A percentile compares a stretch with the other conserved stretches of the same genome.
Conservation (phyloP, 1,140 invertebrate genomes). For the Dryas iulia region DNA sequence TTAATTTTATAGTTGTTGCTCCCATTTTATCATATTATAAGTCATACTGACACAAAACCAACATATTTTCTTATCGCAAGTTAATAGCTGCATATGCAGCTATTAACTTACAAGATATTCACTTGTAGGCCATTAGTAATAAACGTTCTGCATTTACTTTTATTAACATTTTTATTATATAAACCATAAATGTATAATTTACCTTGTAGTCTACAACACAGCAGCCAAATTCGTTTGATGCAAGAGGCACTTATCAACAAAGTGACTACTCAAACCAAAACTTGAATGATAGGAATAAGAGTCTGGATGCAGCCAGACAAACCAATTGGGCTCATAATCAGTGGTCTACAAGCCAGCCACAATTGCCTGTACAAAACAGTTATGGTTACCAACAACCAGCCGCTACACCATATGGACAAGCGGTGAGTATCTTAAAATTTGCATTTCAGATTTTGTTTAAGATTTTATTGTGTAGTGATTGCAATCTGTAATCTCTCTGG, state of each 20-base stretch:
- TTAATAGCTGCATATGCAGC: too few relatives aligned
- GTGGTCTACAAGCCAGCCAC: constrained; percentile 12
- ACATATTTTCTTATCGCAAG: too few relatives aligned
- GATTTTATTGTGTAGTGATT: background rate
- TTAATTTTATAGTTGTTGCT: too few relatives aligned
- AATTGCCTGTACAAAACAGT: constrained; percentile 4
- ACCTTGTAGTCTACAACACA: background rate
- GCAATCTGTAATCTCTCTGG: too few relatives aligned
- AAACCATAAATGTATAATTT: too few relatives aligned
- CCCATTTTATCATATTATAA: too few relatives aligned
- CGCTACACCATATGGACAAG: background rate
- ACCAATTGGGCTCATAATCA: constrained; percentile 19
- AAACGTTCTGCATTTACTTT: too few relatives aligned
- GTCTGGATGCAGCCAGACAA: background rate
- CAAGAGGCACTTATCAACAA: constrained; percentile 20
- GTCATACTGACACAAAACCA: too few relatives aligned
- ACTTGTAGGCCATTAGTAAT: too few relatives aligned
- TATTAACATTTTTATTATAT: too few relatives aligned
- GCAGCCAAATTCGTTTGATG: constrained; percentile 12
- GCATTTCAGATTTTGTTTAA: background rate
- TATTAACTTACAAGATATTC: too few relatives aligned
- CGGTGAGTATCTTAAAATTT: background rate
- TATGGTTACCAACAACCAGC: constrained; percentile 25
- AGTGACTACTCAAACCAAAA: constrained; percentile 14
- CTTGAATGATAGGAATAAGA: constrained; percentile 11